These are phyloP conservation scores for Premnoplex brunnescens DNA, from an alignment of 2,797 vertebrate genomes.

Conservation along the genomic window DNA sequence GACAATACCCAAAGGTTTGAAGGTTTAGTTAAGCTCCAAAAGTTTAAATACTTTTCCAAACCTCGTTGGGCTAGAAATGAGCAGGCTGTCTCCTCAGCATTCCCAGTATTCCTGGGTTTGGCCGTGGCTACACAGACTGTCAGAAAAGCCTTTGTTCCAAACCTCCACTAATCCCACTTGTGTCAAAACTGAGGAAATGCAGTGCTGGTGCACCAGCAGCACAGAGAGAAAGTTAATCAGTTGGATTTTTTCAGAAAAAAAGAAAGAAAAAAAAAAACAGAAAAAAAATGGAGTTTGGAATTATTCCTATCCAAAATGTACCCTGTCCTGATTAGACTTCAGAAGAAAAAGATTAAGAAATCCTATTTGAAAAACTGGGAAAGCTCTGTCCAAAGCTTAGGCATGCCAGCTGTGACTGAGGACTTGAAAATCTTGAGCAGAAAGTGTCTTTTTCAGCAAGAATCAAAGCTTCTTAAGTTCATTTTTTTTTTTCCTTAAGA, in stretches of 20 bases:
- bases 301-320: constrained; percentile 30
- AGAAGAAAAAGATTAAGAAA: constrained; percentile 45
- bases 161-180: constrained; percentile 56
- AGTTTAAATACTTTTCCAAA: constrained; percentile 71
- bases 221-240: background rate
- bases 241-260: background rate
- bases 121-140: background rate
- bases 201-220: background rate
- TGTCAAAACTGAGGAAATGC: constrained; percentile 61
- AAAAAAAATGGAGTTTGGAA: background rate
- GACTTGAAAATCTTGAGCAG: background rate
- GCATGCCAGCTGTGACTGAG: background rate
- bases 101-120: constrained; percentile 57
- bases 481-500: background rate
- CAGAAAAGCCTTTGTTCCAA: constrained; percentile 58
- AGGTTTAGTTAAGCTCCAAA: constrained; percentile 70
- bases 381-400: background rate
- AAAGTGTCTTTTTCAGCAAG: constrained; percentile 1
- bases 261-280: background rate
- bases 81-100: constrained; percentile 37
- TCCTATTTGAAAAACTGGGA: background rate
- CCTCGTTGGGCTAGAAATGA: constrained; percentile 35
- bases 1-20: constrained; percentile 56
- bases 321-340: constrained; percentile 52
- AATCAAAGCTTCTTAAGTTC: constrained; percentile 22